These are phyloP conservation scores for Phaenicophaeus curvirostris DNA, from an alignment of 2,797 vertebrate species.

Conservation along the genomic window DNA sequence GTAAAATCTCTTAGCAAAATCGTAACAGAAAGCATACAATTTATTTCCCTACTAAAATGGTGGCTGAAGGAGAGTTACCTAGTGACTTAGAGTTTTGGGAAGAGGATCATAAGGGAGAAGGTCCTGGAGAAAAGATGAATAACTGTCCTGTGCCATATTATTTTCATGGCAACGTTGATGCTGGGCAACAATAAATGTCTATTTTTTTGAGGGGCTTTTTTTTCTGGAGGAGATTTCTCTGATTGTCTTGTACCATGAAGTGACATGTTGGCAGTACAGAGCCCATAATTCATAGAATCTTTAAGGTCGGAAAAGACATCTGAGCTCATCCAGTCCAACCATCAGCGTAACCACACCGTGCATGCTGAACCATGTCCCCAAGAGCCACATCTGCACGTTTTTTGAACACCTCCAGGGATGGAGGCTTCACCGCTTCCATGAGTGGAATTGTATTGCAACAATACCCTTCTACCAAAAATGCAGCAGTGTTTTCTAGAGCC, in stretches of 20 bases:
- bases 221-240: not conserved
- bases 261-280: not conserved
- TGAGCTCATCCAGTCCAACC: no score
- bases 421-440: no score
- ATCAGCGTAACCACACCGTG: no score
- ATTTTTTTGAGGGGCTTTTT: not conserved
- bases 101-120: not conserved
- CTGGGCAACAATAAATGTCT: not conserved
- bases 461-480: not conserved
- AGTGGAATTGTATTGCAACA: not conserved
- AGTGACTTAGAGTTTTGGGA: not conserved
- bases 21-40: not conserved
- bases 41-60: not conserved
- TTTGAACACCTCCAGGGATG: no score
- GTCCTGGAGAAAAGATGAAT: not conserved
- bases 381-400: no score
- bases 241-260: not conserved
- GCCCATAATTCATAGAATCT: not conserved
- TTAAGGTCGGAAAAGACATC: no score
- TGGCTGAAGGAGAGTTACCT: not conserved
- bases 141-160: not conserved
- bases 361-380: no score
- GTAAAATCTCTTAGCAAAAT: not conserved
- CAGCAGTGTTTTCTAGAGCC: not conserved
- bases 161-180: not conserved